Evolutionary conservation across 2,113 vertebrate species (phyloP).

Genomic region (Ptilonorhynchus violaceus): DNA sequence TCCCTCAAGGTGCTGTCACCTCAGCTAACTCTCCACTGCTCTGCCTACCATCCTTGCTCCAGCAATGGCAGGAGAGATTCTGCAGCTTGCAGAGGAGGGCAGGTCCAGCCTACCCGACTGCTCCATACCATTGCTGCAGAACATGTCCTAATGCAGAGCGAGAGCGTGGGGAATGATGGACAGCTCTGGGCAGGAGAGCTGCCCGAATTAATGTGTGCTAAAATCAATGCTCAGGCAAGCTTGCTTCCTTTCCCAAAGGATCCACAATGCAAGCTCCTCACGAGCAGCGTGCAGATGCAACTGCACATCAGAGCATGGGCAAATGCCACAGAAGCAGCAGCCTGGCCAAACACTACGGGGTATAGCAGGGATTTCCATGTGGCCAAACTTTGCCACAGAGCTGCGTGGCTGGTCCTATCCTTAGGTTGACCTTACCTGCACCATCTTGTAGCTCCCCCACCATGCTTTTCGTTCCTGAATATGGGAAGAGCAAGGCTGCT

Average conservation of each 20-base stretch:
- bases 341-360: background rate
- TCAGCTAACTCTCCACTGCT: background rate
- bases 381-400: background rate
- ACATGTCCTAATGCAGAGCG: rapidly evolving
- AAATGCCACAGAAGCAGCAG: background rate
- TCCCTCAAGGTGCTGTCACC: background rate
- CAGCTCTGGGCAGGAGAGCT: background rate
- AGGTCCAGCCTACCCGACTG: background rate
- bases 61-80: background rate
- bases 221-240: background rate
- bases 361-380: background rate
- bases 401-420: background rate
- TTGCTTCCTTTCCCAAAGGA: background rate
- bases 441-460: background rate
- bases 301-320: background rate
- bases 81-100: background rate
- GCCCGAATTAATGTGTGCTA: background rate
- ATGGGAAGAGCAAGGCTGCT: background rate
- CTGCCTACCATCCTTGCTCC: rapidly evolving
- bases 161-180: background rate
- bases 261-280: background rate
- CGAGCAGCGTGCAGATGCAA: rapidly evolving
- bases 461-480: background rate
- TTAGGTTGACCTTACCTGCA: background rate
- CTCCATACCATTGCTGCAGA: background rate